phyloP scores from a whole-genome alignment of 2,113 vertebrate species.

The Anguilla rostrata region DNA sequence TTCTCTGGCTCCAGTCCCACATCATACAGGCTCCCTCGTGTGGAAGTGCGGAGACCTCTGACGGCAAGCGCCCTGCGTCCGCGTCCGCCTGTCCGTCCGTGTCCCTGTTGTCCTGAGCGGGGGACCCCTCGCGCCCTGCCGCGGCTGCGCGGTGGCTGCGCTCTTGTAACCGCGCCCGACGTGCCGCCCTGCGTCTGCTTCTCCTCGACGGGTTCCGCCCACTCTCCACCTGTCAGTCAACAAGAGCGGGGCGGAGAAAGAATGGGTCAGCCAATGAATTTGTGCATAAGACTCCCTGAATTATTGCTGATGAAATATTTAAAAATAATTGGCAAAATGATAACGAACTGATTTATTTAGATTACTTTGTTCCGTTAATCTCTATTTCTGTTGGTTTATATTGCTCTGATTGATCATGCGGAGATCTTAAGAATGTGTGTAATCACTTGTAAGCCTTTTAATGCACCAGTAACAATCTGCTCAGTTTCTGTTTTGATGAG shows the following conservation, averaged over 20 bases:
- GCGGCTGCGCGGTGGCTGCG: slow-evolving; percentile 45
- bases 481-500: no score
- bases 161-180: slow-evolving; percentile 53
- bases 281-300: not conserved
- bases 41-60: no score
- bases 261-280: slow-evolving; percentile 14
- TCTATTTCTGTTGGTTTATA: no score
- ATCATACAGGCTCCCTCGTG: no score
- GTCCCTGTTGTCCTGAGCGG: no score
- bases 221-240: slow-evolving; percentile 58
- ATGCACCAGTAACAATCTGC: no score
- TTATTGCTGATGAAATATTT: not conserved
- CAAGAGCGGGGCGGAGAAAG: slow-evolving; percentile 26
- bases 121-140: slow-evolving; percentile 15
- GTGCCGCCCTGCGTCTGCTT: slow-evolving; percentile 52
- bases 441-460: no score
- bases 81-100: no score
- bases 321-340: not conserved
- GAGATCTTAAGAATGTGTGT: no score
- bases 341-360: not conserved
- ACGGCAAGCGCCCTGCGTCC: no score
- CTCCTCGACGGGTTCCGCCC: slow-evolving; percentile 44
- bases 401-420: no score
- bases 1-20: not conserved
- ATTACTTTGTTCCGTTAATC: no score